Evolutionary conservation across 2,888 invertebrate genomes (phyloP), one percentile per base, ranked within the genome.

Genomic region (Cephus pulcher): DNA sequence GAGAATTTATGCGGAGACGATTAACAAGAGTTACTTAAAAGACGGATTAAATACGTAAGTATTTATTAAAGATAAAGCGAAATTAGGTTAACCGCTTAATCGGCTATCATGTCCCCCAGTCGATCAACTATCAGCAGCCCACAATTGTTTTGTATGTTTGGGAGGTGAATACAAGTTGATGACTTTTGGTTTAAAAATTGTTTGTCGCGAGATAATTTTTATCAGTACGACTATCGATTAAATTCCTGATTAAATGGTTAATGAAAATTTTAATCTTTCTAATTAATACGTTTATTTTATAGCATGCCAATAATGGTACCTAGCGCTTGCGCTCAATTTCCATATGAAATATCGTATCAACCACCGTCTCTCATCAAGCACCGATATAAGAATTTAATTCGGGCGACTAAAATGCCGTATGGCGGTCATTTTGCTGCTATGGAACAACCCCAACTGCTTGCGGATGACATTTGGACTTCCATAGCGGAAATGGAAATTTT

Each of bases 1-100:
- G 87, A 91, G 94, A 76, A 84, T 92, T 74, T 97, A 97, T 88
- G 91, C 95, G 1, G 97, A 97, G 89, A 89, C 90, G 0, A 92
- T 94, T 34, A 93, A 90, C 74, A 89, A 85, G 74, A 86, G 87
- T 12, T 88, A 91, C 12, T 75, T 84, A 0, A 87, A 77, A 0
- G 83, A 89, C 23, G 84, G 83, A 71, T 84, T 93, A 68, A 90
- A 91, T 12, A 87, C 85, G 94, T 94, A 86, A 92, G 93, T 89
- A 81, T 76, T 75, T 34, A 11, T 40, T 40, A 40, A 56, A 23
- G 23, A 23, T 40, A 15, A 15, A 15, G 2, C 6, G 15, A 15
- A 40, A 15, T 15, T 40, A 37, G 15, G 12, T 37, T 12, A 15
- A 37, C 12, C 37, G 15, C 12, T 37, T 15, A 37, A 37, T 1